Conservation (phyloP, 2,797 vertebrate species). For the Steatocranus sp. region DNA sequence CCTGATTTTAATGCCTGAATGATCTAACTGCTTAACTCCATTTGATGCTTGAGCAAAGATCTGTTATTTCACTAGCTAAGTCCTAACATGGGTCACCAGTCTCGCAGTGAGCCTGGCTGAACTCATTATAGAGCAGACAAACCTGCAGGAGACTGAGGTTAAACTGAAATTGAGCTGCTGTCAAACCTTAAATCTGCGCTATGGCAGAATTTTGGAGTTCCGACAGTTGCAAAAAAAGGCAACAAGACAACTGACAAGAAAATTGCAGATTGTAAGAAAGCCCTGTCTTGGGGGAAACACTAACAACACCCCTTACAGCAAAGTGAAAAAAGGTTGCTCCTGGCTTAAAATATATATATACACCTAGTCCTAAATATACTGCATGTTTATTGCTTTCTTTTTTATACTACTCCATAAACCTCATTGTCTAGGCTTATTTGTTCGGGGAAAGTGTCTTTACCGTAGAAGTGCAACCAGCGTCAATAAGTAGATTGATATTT, state of each 20-base stretch:
- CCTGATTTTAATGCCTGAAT: not conserved
- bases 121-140: constrained; percentile 37
- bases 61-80: constrained; percentile 2
- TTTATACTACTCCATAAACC: not conserved
- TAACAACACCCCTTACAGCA: not conserved
- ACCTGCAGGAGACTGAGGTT: constrained; percentile 32
- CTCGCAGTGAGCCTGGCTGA: constrained; percentile 24
- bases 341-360: not conserved
- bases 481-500: not conserved
- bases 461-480: not conserved
- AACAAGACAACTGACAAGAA: constrained; percentile 54
- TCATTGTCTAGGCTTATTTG: not conserved
- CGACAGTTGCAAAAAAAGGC: constrained; percentile 29
- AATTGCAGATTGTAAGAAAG: constrained; percentile 40
- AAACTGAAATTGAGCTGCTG: constrained; percentile 48
- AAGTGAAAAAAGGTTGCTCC: not conserved
- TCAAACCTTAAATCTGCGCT: constrained; percentile 46
- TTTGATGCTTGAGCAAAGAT: constrained; percentile 30
- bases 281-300: not conserved
- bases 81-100: constrained; percentile 19
- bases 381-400: not conserved
- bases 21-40: constrained; percentile 1
- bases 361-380: not conserved
- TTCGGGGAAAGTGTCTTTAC: not conserved
- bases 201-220: constrained; percentile 39